Evolutionary conservation across 1,140 invertebrate species (phyloP).

Genomic region (Oreohelix idahoensis): DNA sequence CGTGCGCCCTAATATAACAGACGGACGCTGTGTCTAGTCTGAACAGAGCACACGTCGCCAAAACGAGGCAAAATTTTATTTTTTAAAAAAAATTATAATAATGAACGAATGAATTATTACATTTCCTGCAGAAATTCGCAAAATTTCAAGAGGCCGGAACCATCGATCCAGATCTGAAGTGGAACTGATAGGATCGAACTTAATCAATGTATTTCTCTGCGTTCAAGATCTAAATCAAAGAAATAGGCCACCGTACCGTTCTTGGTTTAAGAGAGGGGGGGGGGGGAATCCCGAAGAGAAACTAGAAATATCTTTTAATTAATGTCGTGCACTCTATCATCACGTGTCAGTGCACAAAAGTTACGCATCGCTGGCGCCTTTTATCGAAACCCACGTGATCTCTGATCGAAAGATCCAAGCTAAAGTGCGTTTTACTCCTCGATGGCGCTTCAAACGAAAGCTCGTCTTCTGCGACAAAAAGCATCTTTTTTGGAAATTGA

Average conservation of each 20-base stretch:
- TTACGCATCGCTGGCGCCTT: neutral
- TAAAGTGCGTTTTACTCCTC: neutral
- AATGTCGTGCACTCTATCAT: neutral
- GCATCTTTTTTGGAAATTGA: too few relatives aligned
- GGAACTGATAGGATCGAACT: neutral
- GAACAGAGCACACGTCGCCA: too few relatives aligned
- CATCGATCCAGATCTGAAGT: neutral
- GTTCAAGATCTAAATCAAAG: neutral
- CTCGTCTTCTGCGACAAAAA: neutral
- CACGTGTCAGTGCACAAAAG: neutral
- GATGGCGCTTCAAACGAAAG: neutral
- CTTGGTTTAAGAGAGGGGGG: neutral
- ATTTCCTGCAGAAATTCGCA: too few relatives aligned
- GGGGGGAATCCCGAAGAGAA: neutral
- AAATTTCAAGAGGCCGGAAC: neutral
- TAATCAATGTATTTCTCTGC: neutral
- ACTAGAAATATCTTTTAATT: neutral
- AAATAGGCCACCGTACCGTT: neutral
- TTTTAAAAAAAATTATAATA: too few relatives aligned
- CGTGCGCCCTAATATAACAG: too few relatives aligned
- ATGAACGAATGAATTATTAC: too few relatives aligned
- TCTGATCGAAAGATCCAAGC: neutral
- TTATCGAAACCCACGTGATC: neutral
- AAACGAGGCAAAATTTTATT: too few relatives aligned
- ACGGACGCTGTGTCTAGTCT: too few relatives aligned